These are phyloP conservation scores for Falco novaeseelandiae DNA, from an alignment of 2,797 vertebrate species.

Conservation along the genomic window DNA sequence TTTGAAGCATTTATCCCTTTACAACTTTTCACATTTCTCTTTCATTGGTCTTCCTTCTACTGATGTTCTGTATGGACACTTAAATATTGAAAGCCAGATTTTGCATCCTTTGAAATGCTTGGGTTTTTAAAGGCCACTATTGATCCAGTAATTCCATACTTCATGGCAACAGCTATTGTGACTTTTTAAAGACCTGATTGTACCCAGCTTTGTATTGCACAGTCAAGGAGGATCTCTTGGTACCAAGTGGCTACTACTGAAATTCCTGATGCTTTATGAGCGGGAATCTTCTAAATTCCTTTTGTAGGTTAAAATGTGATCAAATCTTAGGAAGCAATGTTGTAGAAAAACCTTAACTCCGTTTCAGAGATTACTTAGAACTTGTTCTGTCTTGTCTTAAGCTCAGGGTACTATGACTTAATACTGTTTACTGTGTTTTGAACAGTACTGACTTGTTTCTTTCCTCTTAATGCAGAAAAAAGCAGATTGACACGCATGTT, in stretches of 20 bases:
- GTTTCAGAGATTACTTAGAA: neutral
- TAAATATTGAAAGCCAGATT: neutral
- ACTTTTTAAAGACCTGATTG: neutral
- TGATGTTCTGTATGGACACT: neutral
- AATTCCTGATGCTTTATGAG: neutral
- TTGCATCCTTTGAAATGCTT: neutral
- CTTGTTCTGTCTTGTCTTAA: neutral
- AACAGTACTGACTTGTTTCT: neutral
- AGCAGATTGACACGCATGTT: neutral
- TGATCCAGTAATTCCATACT: neutral
- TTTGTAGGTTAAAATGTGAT: neutral
- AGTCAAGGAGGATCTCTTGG: neutral
- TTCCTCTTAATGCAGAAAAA: neutral
- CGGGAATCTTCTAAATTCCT: neutral
- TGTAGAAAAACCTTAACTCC: neutral
- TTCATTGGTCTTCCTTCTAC: neutral
- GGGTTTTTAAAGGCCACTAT: neutral
- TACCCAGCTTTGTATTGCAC: accelerated
- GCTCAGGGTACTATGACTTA: neutral
- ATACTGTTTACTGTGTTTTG: neutral
- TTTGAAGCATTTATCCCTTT: neutral
- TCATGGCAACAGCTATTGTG: neutral
- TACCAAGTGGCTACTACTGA: neutral
- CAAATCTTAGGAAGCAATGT: neutral
- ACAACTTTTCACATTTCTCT: neutral